These are phyloP conservation scores for Hydractinia echinata DNA, from an alignment of 30 jellyfish, hydroid and myxozoan species.

Conservation along the genomic window DNA sequence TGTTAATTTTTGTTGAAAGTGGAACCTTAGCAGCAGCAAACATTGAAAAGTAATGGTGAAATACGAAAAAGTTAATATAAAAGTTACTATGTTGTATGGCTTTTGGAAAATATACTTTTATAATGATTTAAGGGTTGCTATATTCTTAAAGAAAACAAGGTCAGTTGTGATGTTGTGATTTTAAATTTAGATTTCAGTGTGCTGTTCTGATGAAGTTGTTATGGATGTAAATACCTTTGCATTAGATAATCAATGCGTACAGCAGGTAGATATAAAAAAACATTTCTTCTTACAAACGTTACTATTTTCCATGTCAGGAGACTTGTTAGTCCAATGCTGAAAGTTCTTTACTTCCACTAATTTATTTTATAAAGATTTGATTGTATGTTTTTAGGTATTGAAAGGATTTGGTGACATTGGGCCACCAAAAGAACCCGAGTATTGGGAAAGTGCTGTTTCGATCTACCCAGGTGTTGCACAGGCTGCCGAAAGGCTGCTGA, in stretches of 20 bases:
- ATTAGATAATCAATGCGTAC: conserved; percentile 39
- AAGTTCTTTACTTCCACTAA: neutral
- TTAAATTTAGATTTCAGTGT: conserved; percentile 42
- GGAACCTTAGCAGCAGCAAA: too few species aligned
- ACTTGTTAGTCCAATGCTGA: neutral
- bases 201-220: conserved; percentile 27
- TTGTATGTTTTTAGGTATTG: conserved; percentile 29
- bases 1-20: too few species aligned
- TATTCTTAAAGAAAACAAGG: too few species aligned
- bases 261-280: conserved; percentile 29
- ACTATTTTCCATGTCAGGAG: conserved; percentile 1
- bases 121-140: too few species aligned
- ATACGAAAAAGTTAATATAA: too few species aligned
- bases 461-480: conserved; percentile 55
- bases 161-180: too few species aligned
- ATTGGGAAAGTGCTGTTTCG: conserved; percentile 11
- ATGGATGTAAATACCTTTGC: conserved; percentile 37
- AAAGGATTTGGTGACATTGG: conserved; percentile 62
- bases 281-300: neutral
- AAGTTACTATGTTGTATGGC: too few species aligned
- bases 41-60: too few species aligned
- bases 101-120: too few species aligned
- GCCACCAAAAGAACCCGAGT: conserved; percentile 40
- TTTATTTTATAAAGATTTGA: neutral
- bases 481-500: conserved; percentile 43